Conservation (phyloP, 1,140 invertebrate species). For the Drosophila parvula region DNA sequence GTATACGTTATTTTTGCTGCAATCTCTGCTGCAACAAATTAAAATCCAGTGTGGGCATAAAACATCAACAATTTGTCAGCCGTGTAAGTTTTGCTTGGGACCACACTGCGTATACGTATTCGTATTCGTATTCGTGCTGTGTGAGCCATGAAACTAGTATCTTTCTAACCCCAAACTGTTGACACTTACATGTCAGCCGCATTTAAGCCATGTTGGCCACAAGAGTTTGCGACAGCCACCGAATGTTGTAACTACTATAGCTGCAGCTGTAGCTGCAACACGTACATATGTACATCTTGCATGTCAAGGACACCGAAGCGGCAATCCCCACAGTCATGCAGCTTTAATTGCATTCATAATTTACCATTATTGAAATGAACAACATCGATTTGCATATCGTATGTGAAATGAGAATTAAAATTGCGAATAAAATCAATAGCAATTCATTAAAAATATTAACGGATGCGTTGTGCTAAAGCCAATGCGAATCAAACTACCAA, state of each 20-base stretch:
- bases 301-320: conserved; percentile 20
- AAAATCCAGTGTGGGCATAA: not conserved
- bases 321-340: not conserved
- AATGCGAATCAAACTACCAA: conserved; percentile 9
- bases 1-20: conserved; percentile 7
- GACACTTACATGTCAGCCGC: conserved; percentile 37
- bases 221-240: conserved; percentile 21
- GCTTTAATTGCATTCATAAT: conserved; percentile 19
- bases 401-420: conserved; percentile 2
- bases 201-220: conserved; percentile 24
- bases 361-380: conserved; percentile 23
- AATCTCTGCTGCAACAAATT: not conserved
- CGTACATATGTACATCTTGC: conserved; percentile 2
- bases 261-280: conserved; percentile 2
- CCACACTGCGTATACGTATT: conserved; percentile 18
- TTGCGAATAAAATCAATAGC: conserved; percentile 34
- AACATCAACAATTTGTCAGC: conserved; percentile 10
- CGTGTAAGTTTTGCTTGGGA: not conserved
- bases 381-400: conserved; percentile 8
- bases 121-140: conserved; percentile 4
- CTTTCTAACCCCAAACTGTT: conserved; percentile 5
- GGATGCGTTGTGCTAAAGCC: not conserved
- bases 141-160: conserved; percentile 6
- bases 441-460: conserved; percentile 40
- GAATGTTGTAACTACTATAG: not conserved